phyloP scores from a whole-genome alignment of 2,797 vertebrate genomes.

The Myotis myotis region DNA sequence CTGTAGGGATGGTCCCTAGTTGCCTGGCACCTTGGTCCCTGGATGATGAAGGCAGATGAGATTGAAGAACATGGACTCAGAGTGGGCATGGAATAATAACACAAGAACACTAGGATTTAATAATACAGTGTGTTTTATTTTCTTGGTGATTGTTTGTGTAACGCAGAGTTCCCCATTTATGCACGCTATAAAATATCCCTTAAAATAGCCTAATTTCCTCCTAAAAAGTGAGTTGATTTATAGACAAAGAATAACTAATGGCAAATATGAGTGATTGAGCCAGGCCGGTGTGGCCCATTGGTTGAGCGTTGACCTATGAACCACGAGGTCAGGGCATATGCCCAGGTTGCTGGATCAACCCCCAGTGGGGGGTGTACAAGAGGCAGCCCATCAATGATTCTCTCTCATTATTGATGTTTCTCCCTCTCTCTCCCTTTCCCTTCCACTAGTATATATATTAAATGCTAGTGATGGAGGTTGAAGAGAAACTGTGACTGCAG shows the following conservation, averaged over 20 bases:
- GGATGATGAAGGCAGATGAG: not conserved
- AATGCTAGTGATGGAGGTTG: not conserved
- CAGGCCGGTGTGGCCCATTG: no score
- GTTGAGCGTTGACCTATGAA: no score
- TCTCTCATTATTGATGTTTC: no score
- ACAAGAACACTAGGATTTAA: not conserved
- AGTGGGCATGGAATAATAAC: not conserved
- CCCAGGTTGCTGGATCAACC: no score
- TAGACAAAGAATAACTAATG: not conserved
- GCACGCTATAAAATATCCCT: conserved; percentile 44
- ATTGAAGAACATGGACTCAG: not conserved
- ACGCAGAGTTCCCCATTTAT: not conserved
- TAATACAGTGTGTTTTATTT: not conserved
- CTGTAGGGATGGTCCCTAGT: no score
- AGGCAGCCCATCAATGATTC: no score
- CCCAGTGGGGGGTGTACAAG: no score
- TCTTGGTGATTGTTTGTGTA: conserved; percentile 25
- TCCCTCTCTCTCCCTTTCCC: no score
- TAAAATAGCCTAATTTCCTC: conserved; percentile 35
- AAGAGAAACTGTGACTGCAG: not conserved
- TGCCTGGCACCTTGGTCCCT: not conserved
- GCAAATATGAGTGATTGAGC: not conserved
- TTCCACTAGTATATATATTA: no score
- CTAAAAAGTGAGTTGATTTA: conserved; percentile 38
- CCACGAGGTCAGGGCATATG: no score